These are phyloP conservation scores for Plodia interpunctella DNA, from an alignment of 1,140 invertebrate genomes.

Conservation along the genomic window DNA sequence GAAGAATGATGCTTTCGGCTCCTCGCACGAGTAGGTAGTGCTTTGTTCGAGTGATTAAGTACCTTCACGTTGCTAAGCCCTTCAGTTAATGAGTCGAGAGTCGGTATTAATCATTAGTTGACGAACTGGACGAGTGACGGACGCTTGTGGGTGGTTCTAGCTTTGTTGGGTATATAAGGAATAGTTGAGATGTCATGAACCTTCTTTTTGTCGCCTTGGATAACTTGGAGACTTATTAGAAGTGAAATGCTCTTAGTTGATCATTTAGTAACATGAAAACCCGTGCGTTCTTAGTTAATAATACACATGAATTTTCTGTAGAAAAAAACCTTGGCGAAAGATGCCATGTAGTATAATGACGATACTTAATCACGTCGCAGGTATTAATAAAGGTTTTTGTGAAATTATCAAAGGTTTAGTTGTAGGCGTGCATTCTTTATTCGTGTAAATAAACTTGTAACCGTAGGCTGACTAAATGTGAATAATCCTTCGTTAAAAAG, in stretches of 20 bases:
- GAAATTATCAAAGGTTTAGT: too few species aligned
- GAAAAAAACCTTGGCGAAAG: too few species aligned
- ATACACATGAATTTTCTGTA: too few species aligned
- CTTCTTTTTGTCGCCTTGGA: neutral
- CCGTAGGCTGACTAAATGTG: neutral
- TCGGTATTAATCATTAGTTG: slow-evolving; percentile 68
- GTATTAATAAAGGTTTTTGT: too few species aligned
- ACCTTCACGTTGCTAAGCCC: slow-evolving; percentile 66
- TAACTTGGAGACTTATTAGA: too few species aligned
- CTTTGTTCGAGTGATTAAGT: slow-evolving; percentile 76
- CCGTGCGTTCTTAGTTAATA: too few species aligned
- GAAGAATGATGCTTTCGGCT: slow-evolving; percentile 75
- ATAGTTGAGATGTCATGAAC: neutral
- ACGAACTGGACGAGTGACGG: slow-evolving; percentile 48
- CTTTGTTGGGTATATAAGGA: slow-evolving; percentile 5
- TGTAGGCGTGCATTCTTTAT: neutral
- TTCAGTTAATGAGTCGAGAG: slow-evolving; percentile 74
- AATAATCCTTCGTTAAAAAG: neutral
- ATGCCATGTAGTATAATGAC: too few species aligned
- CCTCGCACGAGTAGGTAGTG: slow-evolving; percentile 69
- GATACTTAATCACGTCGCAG: too few species aligned
- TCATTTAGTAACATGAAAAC: too few species aligned
- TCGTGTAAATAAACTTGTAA: neutral
- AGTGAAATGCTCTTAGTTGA: too few species aligned
- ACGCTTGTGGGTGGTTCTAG: slow-evolving; percentile 55